Conservation (phyloP, 2,888 invertebrate species). For the Drosophila cracens region DNA sequence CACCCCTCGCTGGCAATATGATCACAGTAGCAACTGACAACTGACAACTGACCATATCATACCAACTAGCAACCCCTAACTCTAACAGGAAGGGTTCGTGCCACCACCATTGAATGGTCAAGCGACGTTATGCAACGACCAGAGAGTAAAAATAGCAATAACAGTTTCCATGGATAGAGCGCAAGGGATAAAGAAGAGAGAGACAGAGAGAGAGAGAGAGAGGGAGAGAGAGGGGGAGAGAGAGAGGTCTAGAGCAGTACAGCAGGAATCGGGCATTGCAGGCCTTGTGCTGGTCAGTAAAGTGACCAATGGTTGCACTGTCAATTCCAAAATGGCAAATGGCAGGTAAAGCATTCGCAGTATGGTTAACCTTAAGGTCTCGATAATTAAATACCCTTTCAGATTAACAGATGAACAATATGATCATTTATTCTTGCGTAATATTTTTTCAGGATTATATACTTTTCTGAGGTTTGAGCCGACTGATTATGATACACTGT, state of each 20-base stretch:
- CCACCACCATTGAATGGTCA: constrained; percentile 59
- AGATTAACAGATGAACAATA: background rate
- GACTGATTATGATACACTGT: background rate
- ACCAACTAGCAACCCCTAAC: constrained; percentile 49
- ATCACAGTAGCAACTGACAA: background rate
- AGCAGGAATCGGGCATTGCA: constrained; percentile 2
- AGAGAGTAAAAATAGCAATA: constrained; percentile 23
- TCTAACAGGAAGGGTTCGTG: constrained; percentile 4
- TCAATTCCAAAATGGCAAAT: constrained; percentile 52
- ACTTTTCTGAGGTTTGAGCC: background rate
- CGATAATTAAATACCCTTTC: background rate
- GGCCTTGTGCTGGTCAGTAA: constrained; percentile 67
- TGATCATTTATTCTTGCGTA: background rate
- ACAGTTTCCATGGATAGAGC: constrained; percentile 32
- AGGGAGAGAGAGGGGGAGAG: background rate
- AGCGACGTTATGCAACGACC: constrained; percentile 33
- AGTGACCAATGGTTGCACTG: constrained; percentile 48
- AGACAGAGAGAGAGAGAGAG: background rate
- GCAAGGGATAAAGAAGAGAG: background rate
- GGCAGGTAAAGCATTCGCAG: constrained; percentile 8
- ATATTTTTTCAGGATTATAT: background rate
- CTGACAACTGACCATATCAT: constrained; percentile 35
- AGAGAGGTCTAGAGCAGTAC: background rate
- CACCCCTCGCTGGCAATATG: background rate
- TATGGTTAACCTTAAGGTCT: background rate